Evolutionary conservation across 2,888 invertebrate genomes (phyloP).

Genomic region (Euphydryas editha): DNA sequence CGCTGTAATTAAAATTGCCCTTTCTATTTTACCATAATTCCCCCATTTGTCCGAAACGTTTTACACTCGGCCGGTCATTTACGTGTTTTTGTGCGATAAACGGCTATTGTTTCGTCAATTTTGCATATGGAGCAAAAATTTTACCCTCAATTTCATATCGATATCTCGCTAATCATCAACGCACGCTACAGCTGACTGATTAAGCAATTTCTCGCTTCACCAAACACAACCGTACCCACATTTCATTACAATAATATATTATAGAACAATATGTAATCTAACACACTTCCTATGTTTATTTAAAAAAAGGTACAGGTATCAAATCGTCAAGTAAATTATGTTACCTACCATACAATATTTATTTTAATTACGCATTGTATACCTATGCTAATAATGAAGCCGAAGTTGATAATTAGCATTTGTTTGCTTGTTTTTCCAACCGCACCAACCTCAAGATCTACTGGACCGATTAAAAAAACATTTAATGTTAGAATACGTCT

Average conservation of each 20-base stretch:
- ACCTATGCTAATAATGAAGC: too few relatives aligned
- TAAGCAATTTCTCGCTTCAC: conserved; percentile 78
- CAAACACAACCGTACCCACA: conserved; percentile 63
- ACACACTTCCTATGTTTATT: conserved; percentile 58
- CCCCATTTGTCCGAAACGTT: conserved; percentile 33
- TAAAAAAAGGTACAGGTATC: not conserved
- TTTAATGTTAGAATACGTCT: too few relatives aligned
- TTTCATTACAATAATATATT: conserved; percentile 79
- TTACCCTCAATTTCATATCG: conserved; percentile 71
- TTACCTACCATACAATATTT: too few relatives aligned
- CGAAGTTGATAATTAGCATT: too few relatives aligned
- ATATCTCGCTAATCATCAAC: conserved; percentile 72
- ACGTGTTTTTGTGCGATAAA: conserved; percentile 37
- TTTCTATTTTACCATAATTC: conserved; percentile 30
- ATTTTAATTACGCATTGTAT: not conserved
- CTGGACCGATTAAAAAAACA: too few relatives aligned
- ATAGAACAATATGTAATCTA: conserved; percentile 75
- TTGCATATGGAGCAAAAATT: conserved; percentile 56
- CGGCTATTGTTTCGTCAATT: conserved; percentile 42
- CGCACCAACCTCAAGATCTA: too few relatives aligned
- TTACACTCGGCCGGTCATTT: conserved; percentile 29
- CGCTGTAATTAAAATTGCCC: conserved; percentile 25
- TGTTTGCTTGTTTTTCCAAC: too few relatives aligned
- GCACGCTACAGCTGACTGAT: conserved; percentile 73
- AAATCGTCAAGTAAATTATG: not conserved